Evolutionary conservation across 2,113 vertebrate genomes (phyloP).

Genomic region (Puma concolor): DNA sequence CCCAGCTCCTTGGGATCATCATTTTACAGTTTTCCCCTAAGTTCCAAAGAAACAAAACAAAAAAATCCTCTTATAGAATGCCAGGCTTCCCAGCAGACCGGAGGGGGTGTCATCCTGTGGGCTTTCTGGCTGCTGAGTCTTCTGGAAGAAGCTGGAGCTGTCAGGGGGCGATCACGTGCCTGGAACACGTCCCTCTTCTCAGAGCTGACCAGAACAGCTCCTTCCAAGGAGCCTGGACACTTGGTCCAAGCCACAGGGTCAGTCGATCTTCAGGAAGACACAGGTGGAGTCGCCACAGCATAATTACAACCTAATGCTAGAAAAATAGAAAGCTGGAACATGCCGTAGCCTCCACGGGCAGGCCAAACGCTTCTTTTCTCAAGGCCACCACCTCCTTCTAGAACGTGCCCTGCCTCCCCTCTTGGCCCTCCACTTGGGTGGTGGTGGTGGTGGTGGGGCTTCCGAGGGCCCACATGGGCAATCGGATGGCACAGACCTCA

Average conservation of each 20-base stretch:
- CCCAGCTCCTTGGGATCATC: not conserved
- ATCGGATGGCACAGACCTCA: not conserved
- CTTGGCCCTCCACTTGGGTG: fast-evolving
- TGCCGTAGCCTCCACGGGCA: fast-evolving
- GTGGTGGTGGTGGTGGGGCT: not conserved
- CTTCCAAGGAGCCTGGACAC: not conserved
- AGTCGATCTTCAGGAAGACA: not conserved
- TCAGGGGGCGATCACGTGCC: not conserved
- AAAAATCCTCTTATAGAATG: not conserved
- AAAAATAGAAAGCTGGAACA: not conserved
- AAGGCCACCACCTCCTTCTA: not conserved
- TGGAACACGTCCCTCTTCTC: not conserved
- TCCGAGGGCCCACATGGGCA: not conserved
- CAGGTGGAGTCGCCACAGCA: not conserved
- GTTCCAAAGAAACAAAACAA: not conserved
- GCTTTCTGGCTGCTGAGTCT: not conserved
- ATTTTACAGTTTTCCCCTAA: not conserved
- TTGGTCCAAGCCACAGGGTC: not conserved
- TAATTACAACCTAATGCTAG: not conserved
- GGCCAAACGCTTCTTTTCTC: not conserved
- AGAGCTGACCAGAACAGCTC: not conserved
- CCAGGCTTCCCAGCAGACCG: not conserved
- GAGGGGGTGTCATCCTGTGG: not conserved
- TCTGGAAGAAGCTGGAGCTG: not conserved
- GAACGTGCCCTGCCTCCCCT: not conserved